These are phyloP conservation scores for Lacerta viridis DNA, from an alignment of 2,797 vertebrate species.

Conservation along the genomic window DNA sequence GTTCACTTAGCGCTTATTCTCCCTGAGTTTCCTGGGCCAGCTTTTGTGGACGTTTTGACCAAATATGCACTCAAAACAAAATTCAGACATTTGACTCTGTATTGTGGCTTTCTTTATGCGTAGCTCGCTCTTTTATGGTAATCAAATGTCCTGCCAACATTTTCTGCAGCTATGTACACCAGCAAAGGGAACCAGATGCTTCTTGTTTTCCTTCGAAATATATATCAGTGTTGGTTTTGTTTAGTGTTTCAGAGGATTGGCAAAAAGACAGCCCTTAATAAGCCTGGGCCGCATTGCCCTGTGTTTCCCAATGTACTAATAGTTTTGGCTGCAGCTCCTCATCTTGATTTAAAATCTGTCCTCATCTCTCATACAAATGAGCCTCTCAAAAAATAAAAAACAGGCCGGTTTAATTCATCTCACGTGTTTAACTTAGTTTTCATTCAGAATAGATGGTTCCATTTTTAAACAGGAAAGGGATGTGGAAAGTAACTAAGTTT, in stretches of 20 bases:
- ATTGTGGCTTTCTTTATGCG: constrained; percentile 79
- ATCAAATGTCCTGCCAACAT: constrained; percentile 83
- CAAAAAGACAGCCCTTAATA: constrained; percentile 71
- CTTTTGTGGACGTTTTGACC: constrained; percentile 74
- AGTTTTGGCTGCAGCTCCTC: constrained; percentile 72
- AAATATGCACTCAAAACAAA: constrained; percentile 69
- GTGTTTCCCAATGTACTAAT: constrained; percentile 69
- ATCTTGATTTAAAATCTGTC: constrained; percentile 65
- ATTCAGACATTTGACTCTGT: constrained; percentile 79
- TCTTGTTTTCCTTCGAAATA: constrained; percentile 77
- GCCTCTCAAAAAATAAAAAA: constrained; percentile 57
- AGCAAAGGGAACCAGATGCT: constrained; percentile 85
- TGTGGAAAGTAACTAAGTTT: constrained; percentile 27
- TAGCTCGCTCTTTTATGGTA: constrained; percentile 83
- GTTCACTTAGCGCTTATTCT: constrained; percentile 71
- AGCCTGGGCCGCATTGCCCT: constrained; percentile 64
- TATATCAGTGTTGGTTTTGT: constrained; percentile 80
- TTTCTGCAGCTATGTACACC: constrained; percentile 81
- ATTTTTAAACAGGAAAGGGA: constrained; percentile 53
- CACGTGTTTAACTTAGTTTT: constrained; percentile 68
- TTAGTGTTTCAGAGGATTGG: constrained; percentile 79
- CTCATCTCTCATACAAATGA: constrained; percentile 54
- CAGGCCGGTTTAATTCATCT: constrained; percentile 65
- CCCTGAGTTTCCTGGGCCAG: constrained; percentile 70
- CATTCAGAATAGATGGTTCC: constrained; percentile 58